These are phyloP conservation scores for Falco biarmicus DNA, from an alignment of 2,797 vertebrate genomes.

Conservation along the genomic window DNA sequence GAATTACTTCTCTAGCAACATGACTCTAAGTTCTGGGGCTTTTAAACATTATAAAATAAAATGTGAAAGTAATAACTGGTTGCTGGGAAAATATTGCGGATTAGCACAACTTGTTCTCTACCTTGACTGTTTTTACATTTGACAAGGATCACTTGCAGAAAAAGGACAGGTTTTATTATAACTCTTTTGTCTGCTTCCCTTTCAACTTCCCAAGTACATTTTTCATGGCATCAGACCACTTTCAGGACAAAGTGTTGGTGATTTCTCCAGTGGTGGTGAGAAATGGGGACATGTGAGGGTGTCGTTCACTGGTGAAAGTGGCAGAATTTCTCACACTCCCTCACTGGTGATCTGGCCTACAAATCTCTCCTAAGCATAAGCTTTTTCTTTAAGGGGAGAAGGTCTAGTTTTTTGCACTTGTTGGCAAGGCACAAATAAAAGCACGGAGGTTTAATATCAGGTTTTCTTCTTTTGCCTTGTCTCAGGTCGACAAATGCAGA, in stretches of 20 bases:
- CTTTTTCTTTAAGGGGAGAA: background rate
- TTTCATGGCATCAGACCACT: background rate
- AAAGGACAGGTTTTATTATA: constrained; percentile 40
- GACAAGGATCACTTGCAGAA: constrained; percentile 53
- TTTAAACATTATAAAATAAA: constrained; percentile 23
- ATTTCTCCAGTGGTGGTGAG: background rate
- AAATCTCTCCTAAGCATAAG: background rate
- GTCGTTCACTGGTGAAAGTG: background rate
- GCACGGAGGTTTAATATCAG: background rate
- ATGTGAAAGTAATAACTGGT: constrained; percentile 14
- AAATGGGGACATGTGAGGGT: background rate
- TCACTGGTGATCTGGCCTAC: background rate
- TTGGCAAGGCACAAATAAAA: background rate
- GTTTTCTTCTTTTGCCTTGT: background rate
- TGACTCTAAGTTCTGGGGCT: background rate
- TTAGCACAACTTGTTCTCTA: constrained; percentile 61
- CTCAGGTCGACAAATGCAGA: background rate
- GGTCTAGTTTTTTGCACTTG: background rate
- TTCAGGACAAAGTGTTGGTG: constrained; percentile 3
- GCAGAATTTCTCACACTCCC: constrained; percentile 15
- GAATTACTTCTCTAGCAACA: background rate
- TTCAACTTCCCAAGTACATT: background rate
- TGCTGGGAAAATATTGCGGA: constrained; percentile 38
- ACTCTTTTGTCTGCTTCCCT: constrained; percentile 25
- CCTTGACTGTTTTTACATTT: constrained; percentile 38